Conservation (phyloP, 2,797 vertebrate genomes). For the Crenuchus spilurus region DNA sequence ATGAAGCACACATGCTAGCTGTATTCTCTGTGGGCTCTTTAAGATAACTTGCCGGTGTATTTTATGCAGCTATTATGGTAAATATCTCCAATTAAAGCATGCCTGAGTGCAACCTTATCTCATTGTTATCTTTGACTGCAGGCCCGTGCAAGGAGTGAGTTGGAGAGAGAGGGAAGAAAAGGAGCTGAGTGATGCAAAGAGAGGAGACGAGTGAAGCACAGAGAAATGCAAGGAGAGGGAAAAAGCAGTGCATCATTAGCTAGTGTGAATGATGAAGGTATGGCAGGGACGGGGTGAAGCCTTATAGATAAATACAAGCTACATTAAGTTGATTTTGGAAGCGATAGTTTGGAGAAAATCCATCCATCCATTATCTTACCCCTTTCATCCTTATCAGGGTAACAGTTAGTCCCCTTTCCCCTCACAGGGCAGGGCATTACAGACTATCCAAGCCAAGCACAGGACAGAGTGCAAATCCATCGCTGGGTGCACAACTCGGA, state of each 20-base stretch:
- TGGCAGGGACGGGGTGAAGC: background rate
- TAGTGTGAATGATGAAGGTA: too few relatives aligned
- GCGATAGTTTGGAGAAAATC: too few relatives aligned
- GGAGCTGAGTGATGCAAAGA: slow-evolving; percentile 2
- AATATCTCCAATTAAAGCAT: slow-evolving; percentile 46
- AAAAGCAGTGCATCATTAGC: background rate
- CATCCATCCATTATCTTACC: too few relatives aligned
- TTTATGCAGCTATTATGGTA: slow-evolving; percentile 44
- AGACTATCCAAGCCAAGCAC: too few relatives aligned
- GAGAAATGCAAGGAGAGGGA: background rate
- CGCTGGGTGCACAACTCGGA: too few relatives aligned
- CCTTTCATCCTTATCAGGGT: too few relatives aligned
- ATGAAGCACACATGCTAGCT: slow-evolving; percentile 37
- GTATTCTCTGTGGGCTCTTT: slow-evolving; percentile 34
- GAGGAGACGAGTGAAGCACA: background rate
- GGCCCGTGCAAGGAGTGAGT: slow-evolving; percentile 8
- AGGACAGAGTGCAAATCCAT: too few relatives aligned
- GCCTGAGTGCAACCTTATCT: slow-evolving; percentile 40
- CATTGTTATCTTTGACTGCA: slow-evolving; percentile 21
- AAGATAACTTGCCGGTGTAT: slow-evolving; percentile 8
- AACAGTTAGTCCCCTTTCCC: too few relatives aligned
- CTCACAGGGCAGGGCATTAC: too few relatives aligned
- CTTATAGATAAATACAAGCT: too few relatives aligned
- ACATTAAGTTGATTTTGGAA: too few relatives aligned
- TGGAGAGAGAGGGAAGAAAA: background rate